A percentile compares a stretch with the other conserved stretches of the same genome.
Evolutionary conservation across 2,797 vertebrate species (phyloP).

Genomic region (Hyperoplus lanceolatus): DNA sequence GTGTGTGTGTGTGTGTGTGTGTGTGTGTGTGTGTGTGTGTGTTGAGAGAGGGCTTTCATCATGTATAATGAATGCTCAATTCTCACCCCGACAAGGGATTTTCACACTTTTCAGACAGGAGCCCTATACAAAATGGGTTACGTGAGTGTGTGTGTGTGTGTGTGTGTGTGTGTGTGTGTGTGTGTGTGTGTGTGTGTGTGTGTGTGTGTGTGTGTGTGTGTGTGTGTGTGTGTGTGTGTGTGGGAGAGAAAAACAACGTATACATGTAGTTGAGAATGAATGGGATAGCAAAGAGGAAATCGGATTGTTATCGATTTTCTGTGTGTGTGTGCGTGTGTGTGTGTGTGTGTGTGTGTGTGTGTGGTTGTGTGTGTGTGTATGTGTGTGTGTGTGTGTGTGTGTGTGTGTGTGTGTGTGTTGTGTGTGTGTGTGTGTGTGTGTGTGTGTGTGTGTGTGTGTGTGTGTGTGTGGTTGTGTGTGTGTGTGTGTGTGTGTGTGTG

Average conservation of each 20-base stretch:
- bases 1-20: conserved; percentile 3
- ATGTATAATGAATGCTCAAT: conserved; percentile 65
- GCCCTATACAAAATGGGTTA: neutral
- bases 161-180: too few relatives aligned
- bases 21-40: conserved; percentile 1
- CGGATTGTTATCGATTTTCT: conserved; percentile 10
- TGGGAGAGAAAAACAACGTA: neutral
- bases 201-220: neutral
- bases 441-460: too few relatives aligned
- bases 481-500: too few relatives aligned
- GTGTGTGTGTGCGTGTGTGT: neutral
- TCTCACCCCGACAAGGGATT: conserved; percentile 44
- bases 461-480: too few relatives aligned
- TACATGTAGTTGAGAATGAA: neutral
- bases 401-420: too few relatives aligned
- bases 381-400: too few relatives aligned
- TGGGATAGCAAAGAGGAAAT: neutral
- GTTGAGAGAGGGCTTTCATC: conserved; percentile 30
- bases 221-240: neutral
- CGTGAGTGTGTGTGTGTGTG: too few relatives aligned
- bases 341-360: too few relatives aligned
- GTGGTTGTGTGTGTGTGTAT: too few relatives aligned
- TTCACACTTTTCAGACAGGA: conserved; percentile 44
- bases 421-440: too few relatives aligned
- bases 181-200: neutral